Conservation (phyloP, 1,140 invertebrate genomes). For the Onthophagus taurus region DNA sequence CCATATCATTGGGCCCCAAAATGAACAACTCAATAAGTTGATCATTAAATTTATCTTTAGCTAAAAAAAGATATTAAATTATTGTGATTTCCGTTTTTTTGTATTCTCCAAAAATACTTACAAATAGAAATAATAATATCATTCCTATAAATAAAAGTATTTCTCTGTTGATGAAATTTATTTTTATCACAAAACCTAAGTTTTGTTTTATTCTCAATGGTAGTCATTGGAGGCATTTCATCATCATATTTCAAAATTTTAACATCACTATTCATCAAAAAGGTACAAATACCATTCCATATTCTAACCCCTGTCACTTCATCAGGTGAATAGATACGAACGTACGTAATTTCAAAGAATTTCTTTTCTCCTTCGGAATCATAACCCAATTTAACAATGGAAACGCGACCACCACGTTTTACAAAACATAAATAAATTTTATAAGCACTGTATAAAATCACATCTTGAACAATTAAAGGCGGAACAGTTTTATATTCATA, state of each 20-base stretch:
- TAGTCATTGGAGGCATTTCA: conserved; percentile 21
- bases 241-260: conserved; percentile 25
- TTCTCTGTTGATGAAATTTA: conserved; percentile 15
- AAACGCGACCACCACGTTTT: conserved; percentile 28
- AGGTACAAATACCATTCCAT: conserved; percentile 29
- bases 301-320: conserved; percentile 31
- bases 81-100: background rate
- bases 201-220: conserved; percentile 19
- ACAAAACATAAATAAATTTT: conserved; percentile 32
- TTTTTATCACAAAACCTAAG: conserved; percentile 22
- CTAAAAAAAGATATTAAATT: conserved; percentile 1
- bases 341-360: conserved; percentile 29
- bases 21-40: conserved; percentile 33
- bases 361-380: conserved; percentile 15
- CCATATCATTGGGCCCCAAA: conserved; percentile 19
- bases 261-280: conserved; percentile 31
- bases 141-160: conserved; percentile 25
- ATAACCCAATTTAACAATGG: conserved; percentile 24
- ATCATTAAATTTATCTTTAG: conserved; percentile 12
- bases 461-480: conserved; percentile 12
- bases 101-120: conserved; percentile 17
- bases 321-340: conserved; percentile 31
- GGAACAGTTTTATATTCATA: conserved; percentile 11
- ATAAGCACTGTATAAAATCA: conserved; percentile 25
- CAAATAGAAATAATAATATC: conserved; percentile 31